Base-by-base conservation (phyloP, 2,797 vertebrate species). In the Morus bassanus region DNA sequence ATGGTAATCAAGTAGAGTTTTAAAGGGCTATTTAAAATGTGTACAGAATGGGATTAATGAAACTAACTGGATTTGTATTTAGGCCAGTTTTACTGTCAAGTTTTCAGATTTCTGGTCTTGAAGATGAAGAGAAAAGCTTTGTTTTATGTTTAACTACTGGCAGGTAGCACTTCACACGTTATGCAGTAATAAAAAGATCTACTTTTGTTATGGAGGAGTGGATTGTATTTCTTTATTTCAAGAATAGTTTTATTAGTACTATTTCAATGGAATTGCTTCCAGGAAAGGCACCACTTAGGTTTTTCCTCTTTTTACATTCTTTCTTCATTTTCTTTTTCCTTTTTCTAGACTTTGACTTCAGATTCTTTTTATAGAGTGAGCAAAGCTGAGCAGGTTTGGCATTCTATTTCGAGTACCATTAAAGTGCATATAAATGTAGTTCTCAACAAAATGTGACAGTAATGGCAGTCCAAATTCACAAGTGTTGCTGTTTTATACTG, bases 401-500 rank as follows among this genome's bases (percentile, higher is more conserved):
- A 81, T 93, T 91, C 95, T 96, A 89, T 94, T 96, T 92, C 0
- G 2, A 86, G 82, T 91, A 74, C 70, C 69, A 88, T 89, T 96
- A 92, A 96, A 94, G 89, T 63, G 68, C 37, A 5, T 84, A 86
- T 67, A 79, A 96, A 88, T 81, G 79, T 57, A 89, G 27, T 72
- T 73, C 54, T 90, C 79, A 54, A 84, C 50, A 67, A 89, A 94
- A 89, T 73, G 50, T 92, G 94, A 91, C 88, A 88, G 65, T 69
- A 96, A 93, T 89, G 54, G 72, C 51, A 95, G 82, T 31, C 73
- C 81, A 93, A 85, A 94, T 81, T 78, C 89, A 67, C 73, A 89
- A 92, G 50, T 73, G 84, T 83, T 91, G 68, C 65, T 94, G 79
- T 61, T 96, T 65, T 67, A 61, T 33, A 17, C 78, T 91, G 91